These are phyloP conservation scores for Spodoptera frugiperda DNA, from an alignment of 1,140 invertebrate species.

Conservation along the genomic window DNA sequence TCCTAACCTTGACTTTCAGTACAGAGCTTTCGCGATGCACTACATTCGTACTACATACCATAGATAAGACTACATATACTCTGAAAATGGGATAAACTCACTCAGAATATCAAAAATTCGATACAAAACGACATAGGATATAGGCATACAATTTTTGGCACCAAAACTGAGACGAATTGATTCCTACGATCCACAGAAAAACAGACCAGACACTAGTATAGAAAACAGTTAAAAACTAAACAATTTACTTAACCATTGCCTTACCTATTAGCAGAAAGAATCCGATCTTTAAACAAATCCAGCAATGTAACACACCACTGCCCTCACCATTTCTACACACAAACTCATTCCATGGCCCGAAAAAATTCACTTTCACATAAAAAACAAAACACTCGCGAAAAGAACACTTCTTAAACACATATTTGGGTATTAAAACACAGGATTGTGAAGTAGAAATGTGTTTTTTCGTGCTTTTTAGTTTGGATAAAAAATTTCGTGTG, in stretches of 20 bases:
- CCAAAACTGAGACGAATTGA: background rate
- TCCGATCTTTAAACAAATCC: constrained; percentile 11
- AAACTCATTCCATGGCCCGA: constrained; percentile 9
- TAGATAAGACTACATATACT: too few species aligned
- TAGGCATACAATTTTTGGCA: background rate
- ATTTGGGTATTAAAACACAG: background rate
- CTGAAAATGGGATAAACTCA: too few species aligned
- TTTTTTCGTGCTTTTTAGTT: constrained; percentile 59
- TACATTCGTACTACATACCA: too few species aligned
- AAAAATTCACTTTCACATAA: constrained; percentile 26
- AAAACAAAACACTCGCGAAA: constrained; percentile 29
- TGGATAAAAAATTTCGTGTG: background rate
- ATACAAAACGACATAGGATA: too few species aligned
- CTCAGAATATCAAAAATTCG: too few species aligned
- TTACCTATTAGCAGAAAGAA: constrained; percentile 44
- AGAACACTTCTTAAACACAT: background rate
- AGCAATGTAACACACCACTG: constrained; percentile 47
- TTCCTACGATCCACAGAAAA: background rate
- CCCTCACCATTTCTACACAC: constrained; percentile 54
- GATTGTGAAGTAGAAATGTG: constrained; percentile 57
- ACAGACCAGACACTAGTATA: background rate
- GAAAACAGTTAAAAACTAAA: background rate
- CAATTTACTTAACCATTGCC: constrained; percentile 10
- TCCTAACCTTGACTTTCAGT: too few species aligned
- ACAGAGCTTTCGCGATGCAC: too few species aligned